A percentile compares a stretch with the other conserved stretches of the same genome.
Conservation (phyloP, 2,113 vertebrate genomes). For the Cettia cetti region DNA sequence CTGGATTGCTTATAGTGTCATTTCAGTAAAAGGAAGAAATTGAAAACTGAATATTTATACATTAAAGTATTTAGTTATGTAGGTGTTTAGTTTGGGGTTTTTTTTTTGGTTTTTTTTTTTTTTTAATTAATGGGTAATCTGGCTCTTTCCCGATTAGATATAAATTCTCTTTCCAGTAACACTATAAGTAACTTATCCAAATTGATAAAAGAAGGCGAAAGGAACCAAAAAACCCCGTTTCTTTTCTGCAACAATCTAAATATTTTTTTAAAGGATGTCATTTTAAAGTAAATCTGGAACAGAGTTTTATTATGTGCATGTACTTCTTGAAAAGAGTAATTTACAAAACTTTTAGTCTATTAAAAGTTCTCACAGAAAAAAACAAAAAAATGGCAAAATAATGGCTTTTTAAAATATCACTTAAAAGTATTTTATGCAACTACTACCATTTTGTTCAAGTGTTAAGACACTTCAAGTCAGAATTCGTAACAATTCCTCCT, state of each 20-base stretch:
- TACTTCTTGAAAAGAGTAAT: neutral
- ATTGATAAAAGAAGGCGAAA: neutral
- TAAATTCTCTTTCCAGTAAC: neutral
- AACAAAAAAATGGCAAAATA: neutral
- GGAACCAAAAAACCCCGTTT: too few relatives aligned
- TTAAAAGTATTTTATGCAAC: neutral
- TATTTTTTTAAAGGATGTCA: too few relatives aligned
- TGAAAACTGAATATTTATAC: neutral
- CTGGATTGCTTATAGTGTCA: neutral
- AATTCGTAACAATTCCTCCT: neutral
- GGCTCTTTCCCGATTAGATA: neutral
- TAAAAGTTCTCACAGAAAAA: neutral
- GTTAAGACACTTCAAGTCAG: neutral
- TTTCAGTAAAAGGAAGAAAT: neutral
- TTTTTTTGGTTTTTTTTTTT: neutral
- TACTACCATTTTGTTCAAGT: neutral
- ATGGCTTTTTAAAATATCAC: neutral
- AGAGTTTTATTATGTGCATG: neutral
- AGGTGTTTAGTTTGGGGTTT: neutral
- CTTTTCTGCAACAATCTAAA: too few relatives aligned
- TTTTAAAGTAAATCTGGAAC: neutral
- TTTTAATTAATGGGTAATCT: constrained; percentile 4
- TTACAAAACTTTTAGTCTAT: neutral
- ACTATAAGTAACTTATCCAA: neutral
- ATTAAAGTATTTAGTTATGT: neutral